Conservation (phyloP, 2,888 invertebrate genomes). For the Lochmaea crataegi region DNA sequence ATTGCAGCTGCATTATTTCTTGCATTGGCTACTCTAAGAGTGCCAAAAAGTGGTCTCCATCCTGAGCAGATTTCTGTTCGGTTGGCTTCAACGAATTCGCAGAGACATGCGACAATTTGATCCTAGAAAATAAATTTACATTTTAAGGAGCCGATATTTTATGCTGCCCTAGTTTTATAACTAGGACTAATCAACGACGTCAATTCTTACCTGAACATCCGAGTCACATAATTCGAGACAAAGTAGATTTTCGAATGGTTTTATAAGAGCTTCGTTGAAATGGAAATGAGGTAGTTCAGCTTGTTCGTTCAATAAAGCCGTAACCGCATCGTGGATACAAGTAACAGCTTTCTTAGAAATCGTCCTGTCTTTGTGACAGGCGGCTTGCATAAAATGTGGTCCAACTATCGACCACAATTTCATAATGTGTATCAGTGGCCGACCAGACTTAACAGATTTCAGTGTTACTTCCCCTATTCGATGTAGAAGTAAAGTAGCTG, state of each 20-base stretch:
- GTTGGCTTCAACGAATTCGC: slow-evolving; percentile 96
- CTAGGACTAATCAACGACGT: no score
- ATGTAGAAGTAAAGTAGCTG: slow-evolving; percentile 76
- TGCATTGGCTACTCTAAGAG: slow-evolving; percentile 86
- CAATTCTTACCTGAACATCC: slow-evolving; percentile 77
- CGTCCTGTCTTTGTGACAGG: slow-evolving; percentile 88
- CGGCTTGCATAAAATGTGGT: slow-evolving; percentile 95
- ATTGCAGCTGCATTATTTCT: slow-evolving; percentile 77
- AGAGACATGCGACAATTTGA: slow-evolving; percentile 92
- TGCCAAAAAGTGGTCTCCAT: slow-evolving; percentile 96
- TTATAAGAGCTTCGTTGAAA: slow-evolving; percentile 93
- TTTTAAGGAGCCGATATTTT: no score
- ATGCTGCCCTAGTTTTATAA: no score
- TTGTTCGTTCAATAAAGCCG: slow-evolving; percentile 86
- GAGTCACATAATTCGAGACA: slow-evolving; percentile 93
- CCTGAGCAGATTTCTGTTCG: slow-evolving; percentile 94
- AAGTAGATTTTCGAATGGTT: slow-evolving; percentile 94
- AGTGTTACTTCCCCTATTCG: slow-evolving; percentile 90
- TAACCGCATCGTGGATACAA: slow-evolving; percentile 92
- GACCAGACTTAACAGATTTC: slow-evolving; percentile 85
- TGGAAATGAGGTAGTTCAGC: slow-evolving; percentile 93
- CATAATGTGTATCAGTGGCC: slow-evolving; percentile 92
- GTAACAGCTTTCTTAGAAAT: slow-evolving; percentile 92
- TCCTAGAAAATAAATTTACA: slow-evolving; percentile 64
- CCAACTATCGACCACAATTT: slow-evolving; percentile 93